Percentiles rank a stretch among this genome's conserved stretches.
Evolutionary conservation across 2,888 invertebrate genomes (phyloP).

Genomic region (Drepana falcataria): DNA sequence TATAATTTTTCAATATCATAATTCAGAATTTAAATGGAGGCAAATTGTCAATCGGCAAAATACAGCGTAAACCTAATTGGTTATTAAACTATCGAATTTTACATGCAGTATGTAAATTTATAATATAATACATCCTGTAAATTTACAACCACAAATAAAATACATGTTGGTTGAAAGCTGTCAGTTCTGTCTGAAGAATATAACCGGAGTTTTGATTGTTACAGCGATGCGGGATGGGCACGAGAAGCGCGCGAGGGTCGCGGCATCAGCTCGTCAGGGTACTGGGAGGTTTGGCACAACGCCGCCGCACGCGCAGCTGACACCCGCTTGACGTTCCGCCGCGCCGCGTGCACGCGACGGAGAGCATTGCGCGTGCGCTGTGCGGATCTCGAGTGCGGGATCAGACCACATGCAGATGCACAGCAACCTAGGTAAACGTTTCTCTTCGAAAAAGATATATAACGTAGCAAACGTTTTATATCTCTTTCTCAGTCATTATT

Average conservation of each 20-base stretch:
- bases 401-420: slow-evolving; percentile 81
- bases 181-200: not conserved
- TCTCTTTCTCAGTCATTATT: too few relatives aligned
- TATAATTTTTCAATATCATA: not conserved
- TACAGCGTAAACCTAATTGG: too few relatives aligned
- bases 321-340: slow-evolving; percentile 82
- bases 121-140: too few relatives aligned
- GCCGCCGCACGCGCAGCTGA: slow-evolving; percentile 72
- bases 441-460: not conserved
- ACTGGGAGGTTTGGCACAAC: slow-evolving; percentile 81
- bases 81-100: too few relatives aligned
- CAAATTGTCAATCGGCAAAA: too few relatives aligned
- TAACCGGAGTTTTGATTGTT: slow-evolving; percentile 2
- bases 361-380: slow-evolving; percentile 84
- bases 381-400: slow-evolving; percentile 83
- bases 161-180: too few relatives aligned
- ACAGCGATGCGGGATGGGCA: slow-evolving; percentile 60
- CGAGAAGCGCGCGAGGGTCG: slow-evolving; percentile 67
- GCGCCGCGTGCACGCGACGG: slow-evolving; percentile 79
- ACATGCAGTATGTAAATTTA: too few relatives aligned
- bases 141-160: too few relatives aligned
- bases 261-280: slow-evolving; percentile 53
- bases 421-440: slow-evolving; percentile 82
- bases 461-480: too few relatives aligned
- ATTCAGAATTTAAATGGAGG: too few relatives aligned